phyloP scores from a whole-genome alignment of 1,140 invertebrate genomes.

The Diabrotica virgifera region DNA sequence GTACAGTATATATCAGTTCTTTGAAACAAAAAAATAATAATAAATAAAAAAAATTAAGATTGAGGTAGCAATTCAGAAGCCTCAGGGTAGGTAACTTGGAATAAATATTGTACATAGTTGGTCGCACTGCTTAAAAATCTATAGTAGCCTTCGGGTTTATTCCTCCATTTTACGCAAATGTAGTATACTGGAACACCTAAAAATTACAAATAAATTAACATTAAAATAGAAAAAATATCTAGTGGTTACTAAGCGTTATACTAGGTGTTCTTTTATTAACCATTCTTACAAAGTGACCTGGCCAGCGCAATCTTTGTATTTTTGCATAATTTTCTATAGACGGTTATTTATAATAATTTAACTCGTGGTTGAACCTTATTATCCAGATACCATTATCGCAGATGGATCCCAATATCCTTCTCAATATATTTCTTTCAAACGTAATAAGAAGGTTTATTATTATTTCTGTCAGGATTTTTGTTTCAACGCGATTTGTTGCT shows the following conservation, averaged over 20 bases:
- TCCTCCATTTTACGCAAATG: conserved; percentile 80
- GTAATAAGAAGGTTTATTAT: neutral
- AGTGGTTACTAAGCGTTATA: neutral
- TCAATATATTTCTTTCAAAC: neutral
- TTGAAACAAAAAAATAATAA: neutral
- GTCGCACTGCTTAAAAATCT: conserved; percentile 46
- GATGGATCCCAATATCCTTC: neutral
- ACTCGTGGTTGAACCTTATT: too few relatives aligned
- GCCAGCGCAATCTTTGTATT: too few relatives aligned
- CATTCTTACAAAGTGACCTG: too few relatives aligned
- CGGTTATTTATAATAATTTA: too few relatives aligned
- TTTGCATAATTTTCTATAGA: too few relatives aligned
- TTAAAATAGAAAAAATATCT: neutral
- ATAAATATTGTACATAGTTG: conserved; percentile 52
- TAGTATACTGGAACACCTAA: conserved; percentile 87
- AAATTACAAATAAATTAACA: conserved; percentile 14
- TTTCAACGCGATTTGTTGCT: too few relatives aligned
- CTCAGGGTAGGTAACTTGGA: conserved; percentile 45
- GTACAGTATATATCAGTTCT: too few relatives aligned
- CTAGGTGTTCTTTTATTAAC: neutral
- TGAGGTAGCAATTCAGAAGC: conserved; percentile 30
- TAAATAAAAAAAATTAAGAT: conserved; percentile 12
- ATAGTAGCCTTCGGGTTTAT: conserved; percentile 59
- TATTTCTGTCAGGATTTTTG: too few relatives aligned
- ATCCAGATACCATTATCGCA: too few relatives aligned